A percentile compares a stretch with the other conserved stretches of the same genome.
phyloP scores from a whole-genome alignment of 2,888 invertebrate genomes.

The Entomobrya proxima region DNA sequence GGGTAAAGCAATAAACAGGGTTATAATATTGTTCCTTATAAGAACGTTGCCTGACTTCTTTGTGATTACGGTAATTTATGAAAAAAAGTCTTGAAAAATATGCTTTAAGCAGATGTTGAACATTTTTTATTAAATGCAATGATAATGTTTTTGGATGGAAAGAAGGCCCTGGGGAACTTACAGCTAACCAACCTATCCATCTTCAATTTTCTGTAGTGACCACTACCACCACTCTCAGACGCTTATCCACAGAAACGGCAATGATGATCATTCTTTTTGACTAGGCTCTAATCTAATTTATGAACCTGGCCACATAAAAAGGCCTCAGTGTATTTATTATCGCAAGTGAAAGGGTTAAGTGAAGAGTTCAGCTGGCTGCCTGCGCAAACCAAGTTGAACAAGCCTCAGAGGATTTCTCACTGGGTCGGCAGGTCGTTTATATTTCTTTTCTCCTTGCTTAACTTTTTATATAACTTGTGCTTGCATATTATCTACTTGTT shows the following conservation, averaged over 20 bases:
- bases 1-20: no score
- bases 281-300: slow-evolving; percentile 55
- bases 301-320: slow-evolving; percentile 50
- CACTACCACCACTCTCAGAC: no score
- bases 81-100: no score
- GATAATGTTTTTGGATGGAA: no score
- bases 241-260: background rate
- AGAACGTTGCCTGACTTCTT: no score
- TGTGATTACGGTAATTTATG: no score
- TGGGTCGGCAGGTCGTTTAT: slow-evolving; percentile 21
- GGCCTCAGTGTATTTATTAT: slow-evolving; percentile 25
- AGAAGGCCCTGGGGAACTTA: no score
- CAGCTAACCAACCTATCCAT: background rate
- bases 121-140: no score
- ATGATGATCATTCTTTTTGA: background rate
- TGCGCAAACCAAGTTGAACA: background rate
- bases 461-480: background rate
- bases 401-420: slow-evolving; percentile 33
- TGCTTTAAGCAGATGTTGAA: no score
- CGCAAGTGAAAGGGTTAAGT: slow-evolving; percentile 25
- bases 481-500: background rate
- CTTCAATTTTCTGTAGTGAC: slow-evolving; percentile 15
- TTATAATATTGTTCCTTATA: no score
- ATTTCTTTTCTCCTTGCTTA: background rate
- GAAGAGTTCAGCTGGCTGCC: slow-evolving; percentile 12